Conservation (phyloP, 2,888 invertebrate species). For the Acrobasis repandana region DNA sequence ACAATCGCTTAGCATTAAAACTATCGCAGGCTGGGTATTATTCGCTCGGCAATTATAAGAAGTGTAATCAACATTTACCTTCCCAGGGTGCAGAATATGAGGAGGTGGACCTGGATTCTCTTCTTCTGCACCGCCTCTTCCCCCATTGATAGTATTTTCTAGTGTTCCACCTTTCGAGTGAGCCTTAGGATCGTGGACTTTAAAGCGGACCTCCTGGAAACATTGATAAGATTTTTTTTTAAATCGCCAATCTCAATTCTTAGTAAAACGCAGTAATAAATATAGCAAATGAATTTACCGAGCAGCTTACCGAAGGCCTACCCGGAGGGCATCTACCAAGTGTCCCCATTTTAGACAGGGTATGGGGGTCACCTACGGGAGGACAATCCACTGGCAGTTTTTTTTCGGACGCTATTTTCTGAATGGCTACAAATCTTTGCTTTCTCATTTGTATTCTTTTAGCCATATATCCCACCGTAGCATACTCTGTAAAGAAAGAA, state of each 20-base stretch:
- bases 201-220: constrained; percentile 95
- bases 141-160: constrained; percentile 95
- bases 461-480: constrained; percentile 98
- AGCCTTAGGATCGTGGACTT: constrained; percentile 96
- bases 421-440: constrained; percentile 94
- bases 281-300: constrained; percentile 37
- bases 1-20: constrained; percentile 27
- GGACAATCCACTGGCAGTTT: constrained; percentile 91
- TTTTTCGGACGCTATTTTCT: constrained; percentile 96
- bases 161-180: constrained; percentile 96
- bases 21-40: constrained; percentile 16
- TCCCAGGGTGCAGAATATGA: constrained; percentile 93
- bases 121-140: constrained; percentile 85
- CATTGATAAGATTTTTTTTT: constrained; percentile 6
- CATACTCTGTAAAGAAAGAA: constrained; percentile 91
- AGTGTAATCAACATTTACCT: constrained; percentile 72
- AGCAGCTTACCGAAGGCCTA: constrained; percentile 75
- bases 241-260: background rate
- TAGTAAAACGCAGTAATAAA: background rate
- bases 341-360: constrained; percentile 89
- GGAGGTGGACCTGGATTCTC: constrained; percentile 86
- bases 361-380: constrained; percentile 86
- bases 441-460: constrained; percentile 98
- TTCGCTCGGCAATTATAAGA: constrained; percentile 18
- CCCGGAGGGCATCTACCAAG: constrained; percentile 84